Evolutionary conservation across 2,888 invertebrate species (phyloP).

Genomic region (Acronicta aceris): DNA sequence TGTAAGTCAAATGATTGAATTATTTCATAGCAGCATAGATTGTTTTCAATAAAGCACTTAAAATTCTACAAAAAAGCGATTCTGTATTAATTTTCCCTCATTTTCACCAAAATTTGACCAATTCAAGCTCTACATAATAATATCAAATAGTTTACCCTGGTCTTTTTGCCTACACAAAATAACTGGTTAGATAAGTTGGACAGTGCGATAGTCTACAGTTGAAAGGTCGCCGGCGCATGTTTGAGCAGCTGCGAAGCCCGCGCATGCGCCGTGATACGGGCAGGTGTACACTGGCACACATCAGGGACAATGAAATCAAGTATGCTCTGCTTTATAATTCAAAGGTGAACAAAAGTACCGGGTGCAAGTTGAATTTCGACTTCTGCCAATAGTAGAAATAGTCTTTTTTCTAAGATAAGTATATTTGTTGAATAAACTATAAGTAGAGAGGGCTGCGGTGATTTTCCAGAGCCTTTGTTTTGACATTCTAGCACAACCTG

Average conservation of each 20-base stretch:
- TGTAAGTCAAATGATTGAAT: too few species aligned
- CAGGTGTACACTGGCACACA: slow-evolving; percentile 73
- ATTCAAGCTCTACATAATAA: not conserved
- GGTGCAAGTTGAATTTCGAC: slow-evolving; percentile 1
- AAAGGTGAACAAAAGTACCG: slow-evolving; percentile 22
- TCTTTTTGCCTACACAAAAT: slow-evolving; percentile 6
- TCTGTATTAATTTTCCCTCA: too few species aligned
- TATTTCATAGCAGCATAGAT: too few species aligned
- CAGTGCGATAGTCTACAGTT: slow-evolving; percentile 57
- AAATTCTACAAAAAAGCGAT: too few species aligned
- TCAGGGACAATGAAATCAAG: slow-evolving; percentile 38
- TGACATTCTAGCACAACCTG: too few species aligned
- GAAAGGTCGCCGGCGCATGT: slow-evolving; percentile 62
- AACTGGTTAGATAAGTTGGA: slow-evolving; percentile 57
- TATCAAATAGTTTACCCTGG: slow-evolving; percentile 14
- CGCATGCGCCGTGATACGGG: slow-evolving; percentile 73
- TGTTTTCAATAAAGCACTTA: too few species aligned
- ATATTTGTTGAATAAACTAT: too few species aligned
- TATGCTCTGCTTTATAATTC: slow-evolving; percentile 63
- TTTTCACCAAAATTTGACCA: not conserved
- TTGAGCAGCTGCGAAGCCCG: slow-evolving; percentile 72
- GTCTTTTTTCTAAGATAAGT: too few species aligned
- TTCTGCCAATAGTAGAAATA: too few species aligned
- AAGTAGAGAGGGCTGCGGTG: too few species aligned
- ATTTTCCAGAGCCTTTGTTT: too few species aligned